Evolutionary conservation across 1,140 invertebrate species (phyloP).

Genomic region (Trichogramma pretiosum): DNA sequence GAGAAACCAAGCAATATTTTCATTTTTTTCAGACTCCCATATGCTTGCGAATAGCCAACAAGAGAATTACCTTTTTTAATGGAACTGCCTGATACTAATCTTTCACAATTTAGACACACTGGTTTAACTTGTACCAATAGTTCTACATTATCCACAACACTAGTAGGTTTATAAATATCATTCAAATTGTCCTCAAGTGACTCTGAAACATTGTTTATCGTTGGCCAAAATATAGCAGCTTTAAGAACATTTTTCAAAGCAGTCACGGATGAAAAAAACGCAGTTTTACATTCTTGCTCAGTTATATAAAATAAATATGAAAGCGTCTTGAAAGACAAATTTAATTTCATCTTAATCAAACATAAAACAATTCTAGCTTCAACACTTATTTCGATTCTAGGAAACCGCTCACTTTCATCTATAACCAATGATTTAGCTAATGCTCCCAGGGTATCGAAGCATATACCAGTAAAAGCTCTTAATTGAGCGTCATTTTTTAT

Average conservation of each 20-base stretch:
- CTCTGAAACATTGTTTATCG: neutral
- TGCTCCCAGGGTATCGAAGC: neutral
- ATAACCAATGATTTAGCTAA: neutral
- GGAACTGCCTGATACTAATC: too few species aligned
- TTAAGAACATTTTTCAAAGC: neutral
- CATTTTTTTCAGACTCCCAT: neutral
- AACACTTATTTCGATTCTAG: neutral
- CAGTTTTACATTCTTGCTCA: neutral
- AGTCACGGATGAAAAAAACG: neutral
- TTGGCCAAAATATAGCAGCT: conserved; percentile 4
- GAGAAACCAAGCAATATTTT: conserved; percentile 6
- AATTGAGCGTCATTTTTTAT: neutral
- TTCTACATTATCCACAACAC: neutral
- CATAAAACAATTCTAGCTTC: neutral
- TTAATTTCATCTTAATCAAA: neutral
- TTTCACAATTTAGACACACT: neutral
- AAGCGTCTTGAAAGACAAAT: neutral
- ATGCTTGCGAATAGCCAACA: too few species aligned
- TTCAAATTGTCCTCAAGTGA: neutral
- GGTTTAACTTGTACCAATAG: neutral
- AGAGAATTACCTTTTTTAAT: too few species aligned
- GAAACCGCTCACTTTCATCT: neutral
- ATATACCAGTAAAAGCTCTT: neutral
- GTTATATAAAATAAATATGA: neutral
- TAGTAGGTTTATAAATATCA: neutral